Evolutionary conservation across 2,888 invertebrate genomes (phyloP).

Genomic region (Oxytorus armatus): DNA sequence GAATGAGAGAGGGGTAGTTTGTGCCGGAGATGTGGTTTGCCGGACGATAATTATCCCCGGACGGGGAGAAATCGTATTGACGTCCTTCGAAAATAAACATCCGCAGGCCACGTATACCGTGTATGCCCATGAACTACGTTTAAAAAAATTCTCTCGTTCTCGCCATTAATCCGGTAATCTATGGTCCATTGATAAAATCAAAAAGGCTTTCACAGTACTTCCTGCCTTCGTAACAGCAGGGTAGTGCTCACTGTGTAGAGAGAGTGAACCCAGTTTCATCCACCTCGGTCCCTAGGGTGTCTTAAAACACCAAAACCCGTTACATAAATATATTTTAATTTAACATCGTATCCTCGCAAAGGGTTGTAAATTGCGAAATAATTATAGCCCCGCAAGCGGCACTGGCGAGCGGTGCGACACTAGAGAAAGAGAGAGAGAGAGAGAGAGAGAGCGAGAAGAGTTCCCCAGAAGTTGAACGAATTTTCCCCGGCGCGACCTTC

Average conservation of each 20-base stretch:
- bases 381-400: conserved; percentile 73
- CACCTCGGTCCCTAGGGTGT: conserved; percentile 73
- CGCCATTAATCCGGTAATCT: conserved; percentile 57
- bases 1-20: conserved; percentile 44
- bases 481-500: conserved; percentile 54
- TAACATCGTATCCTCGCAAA: conserved; percentile 75
- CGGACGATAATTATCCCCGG: conserved; percentile 75
- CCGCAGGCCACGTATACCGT: conserved; percentile 34
- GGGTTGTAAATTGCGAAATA: conserved; percentile 82
- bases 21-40: conserved; percentile 67
- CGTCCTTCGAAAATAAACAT: conserved; percentile 64
- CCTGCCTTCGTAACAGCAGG: conserved; percentile 7
- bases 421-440: conserved; percentile 48
- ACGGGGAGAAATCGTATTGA: conserved; percentile 61
- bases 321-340: conserved; percentile 81
- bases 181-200: conserved; percentile 56
- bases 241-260: conserved; percentile 44
- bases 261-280: conserved; percentile 31
- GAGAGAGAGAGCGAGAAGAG: conserved; percentile 67
- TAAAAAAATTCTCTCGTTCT: conserved; percentile 59
- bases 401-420: conserved; percentile 10
- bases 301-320: conserved; percentile 73
- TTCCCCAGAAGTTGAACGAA: conserved; percentile 51
- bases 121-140: conserved; percentile 38
- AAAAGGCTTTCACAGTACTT: conserved; percentile 41